Evolutionary conservation across 2,113 vertebrate species (phyloP).

Genomic region (Archocentrus centrarchus): DNA sequence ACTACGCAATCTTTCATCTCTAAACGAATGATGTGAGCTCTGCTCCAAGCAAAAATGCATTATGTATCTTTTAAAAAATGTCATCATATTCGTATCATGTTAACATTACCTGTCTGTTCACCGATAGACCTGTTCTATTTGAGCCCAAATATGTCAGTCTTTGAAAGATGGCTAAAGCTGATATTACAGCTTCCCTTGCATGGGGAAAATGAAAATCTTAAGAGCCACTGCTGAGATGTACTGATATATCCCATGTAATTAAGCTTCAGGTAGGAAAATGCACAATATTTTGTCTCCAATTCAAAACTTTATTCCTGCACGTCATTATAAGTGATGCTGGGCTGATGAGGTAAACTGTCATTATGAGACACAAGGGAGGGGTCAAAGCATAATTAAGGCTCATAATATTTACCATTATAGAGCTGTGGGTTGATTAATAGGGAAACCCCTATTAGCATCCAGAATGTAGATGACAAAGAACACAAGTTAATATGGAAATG

Average conservation of each 20-base stretch:
- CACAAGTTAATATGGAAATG: slow-evolving; percentile 45
- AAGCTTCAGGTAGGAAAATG: not conserved
- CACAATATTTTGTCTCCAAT: not conserved
- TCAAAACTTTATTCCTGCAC: not conserved
- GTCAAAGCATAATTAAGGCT: slow-evolving; percentile 19
- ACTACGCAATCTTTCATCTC: slow-evolving; percentile 10
- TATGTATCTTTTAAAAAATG: not conserved
- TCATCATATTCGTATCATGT: slow-evolving; percentile 18
- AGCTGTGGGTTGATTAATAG: slow-evolving; percentile 3
- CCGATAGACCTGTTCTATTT: not conserved
- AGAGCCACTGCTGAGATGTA: not conserved
- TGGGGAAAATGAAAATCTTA: not conserved
- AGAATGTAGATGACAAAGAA: slow-evolving; percentile 23
- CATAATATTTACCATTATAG: slow-evolving; percentile 27
- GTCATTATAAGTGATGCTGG: not conserved
- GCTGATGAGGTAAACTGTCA: slow-evolving; percentile 13
- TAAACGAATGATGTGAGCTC: slow-evolving; percentile 20
- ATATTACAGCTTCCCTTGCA: not conserved
- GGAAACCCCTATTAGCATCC: not conserved
- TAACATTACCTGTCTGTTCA: not conserved
- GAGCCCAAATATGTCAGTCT: not conserved
- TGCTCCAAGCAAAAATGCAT: not conserved
- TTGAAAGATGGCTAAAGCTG: slow-evolving; percentile 11
- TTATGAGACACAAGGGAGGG: not conserved
- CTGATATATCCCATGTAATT: not conserved